phyloP scores from a whole-genome alignment of 2,888 invertebrate species.

The Epistrophella euchroma region DNA sequence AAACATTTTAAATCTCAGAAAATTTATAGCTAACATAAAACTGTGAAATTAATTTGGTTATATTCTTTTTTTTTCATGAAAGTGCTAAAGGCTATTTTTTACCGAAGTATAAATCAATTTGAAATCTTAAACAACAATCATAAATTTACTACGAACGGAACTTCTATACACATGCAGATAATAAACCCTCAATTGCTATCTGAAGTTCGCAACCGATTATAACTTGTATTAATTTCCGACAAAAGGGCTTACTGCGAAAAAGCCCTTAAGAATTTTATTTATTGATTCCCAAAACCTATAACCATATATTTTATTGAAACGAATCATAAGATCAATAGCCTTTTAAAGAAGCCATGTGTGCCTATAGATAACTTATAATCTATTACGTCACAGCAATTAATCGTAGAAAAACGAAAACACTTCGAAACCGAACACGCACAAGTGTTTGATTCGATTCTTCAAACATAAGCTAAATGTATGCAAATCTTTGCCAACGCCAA shows the following conservation, averaged over 20 bases:
- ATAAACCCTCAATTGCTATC: not conserved
- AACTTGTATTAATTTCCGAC: not conserved
- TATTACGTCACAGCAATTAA: conserved; percentile 51
- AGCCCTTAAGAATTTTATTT: not conserved
- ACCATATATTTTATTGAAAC: not conserved
- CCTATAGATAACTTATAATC: not conserved
- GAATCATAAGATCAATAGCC: conserved; percentile 2
- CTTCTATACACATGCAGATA: not conserved
- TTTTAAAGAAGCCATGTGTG: not conserved
- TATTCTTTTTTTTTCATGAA: too few species aligned
- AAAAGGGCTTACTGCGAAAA: not conserved
- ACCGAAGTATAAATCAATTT: not conserved
- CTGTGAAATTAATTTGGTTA: too few species aligned
- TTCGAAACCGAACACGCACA: conserved; percentile 11
- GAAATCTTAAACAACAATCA: not conserved
- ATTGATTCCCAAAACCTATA: not conserved
- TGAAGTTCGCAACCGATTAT: conserved; percentile 4
- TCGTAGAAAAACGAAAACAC: conserved; percentile 23
- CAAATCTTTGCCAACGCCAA: conserved; percentile 27
- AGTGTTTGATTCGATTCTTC: not conserved
- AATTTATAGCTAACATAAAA: too few species aligned
- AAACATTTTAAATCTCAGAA: too few species aligned
- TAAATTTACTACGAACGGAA: not conserved
- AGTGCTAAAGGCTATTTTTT: not conserved
- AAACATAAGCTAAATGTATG: conserved; percentile 17